Evolutionary conservation across 2,797 vertebrate species (phyloP), one percentile per base, ranked within the genome.

Genomic region (Atherinosoma microstoma): DNA sequence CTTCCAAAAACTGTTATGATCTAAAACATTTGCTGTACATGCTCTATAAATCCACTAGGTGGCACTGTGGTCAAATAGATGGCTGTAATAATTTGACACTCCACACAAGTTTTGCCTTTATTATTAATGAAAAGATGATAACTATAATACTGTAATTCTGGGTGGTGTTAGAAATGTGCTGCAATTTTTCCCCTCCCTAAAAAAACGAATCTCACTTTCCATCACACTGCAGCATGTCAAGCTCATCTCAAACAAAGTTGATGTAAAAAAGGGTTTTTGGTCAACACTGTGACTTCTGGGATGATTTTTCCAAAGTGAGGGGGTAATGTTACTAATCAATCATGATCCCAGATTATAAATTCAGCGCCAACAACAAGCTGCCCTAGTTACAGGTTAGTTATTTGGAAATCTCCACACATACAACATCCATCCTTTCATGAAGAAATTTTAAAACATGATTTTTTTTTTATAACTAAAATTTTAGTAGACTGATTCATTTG

Each of bases 61-160:
- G 92, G 90, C 91, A 85, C 0, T 83, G 85, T 83, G 60, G 82
- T 63, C 77, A 32, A 49, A 8, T 51, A 75, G 83, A 89, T 72
- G 18, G 1, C 6, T 57, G 20, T 61, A 2, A 9, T 16, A 36
- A 4, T 6, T 12, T 49, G 35, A 78, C 13, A 72, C 6, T 20
- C 3, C 20, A 4, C 42, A 45, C 42, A 30, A 42, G 30, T 6
- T 27, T 54, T 29, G 5, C 11, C 10, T 13, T 13, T 29, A 24
- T 3, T 53, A 12, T 53, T 53, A 5, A n/a, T 22, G 20, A 9
- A 49, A 49, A 53, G 22, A 54, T 29, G 51, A 27, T 24, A 2
- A 49, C 45, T 20, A 13, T 40, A 40, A 10, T 47, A 13, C 20
- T 47, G 12, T 47, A 18, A 7, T 15, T 47, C 16, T 47, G 42